Evolutionary conservation across 1,140 invertebrate genomes (phyloP).

Genomic region (Drosophila asahinai): DNA sequence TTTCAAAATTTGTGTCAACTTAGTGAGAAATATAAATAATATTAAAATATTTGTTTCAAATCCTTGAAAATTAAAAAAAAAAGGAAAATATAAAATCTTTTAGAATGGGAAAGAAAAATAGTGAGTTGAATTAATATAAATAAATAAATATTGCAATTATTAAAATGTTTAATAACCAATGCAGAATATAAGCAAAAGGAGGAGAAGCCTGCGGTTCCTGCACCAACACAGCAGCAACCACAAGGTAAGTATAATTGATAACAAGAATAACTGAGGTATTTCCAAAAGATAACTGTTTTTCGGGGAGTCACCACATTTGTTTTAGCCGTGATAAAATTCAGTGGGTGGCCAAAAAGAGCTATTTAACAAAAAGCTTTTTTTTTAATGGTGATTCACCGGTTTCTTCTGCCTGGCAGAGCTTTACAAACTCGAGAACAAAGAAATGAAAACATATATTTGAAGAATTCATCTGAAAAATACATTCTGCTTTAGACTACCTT

Average conservation of each 20-base stretch:
- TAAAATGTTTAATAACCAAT: background rate
- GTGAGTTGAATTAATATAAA: slow-evolving; percentile 2
- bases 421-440: too few relatives aligned
- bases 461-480: too few relatives aligned
- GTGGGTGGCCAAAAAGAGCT: background rate
- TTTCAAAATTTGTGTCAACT: background rate
- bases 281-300: background rate
- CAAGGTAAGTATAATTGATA: slow-evolving; percentile 21
- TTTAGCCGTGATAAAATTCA: slow-evolving; percentile 8
- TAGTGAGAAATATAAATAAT: too few relatives aligned
- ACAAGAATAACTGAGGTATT: background rate
- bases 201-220: background rate
- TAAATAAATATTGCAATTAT: background rate
- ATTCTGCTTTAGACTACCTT: too few relatives aligned
- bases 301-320: slow-evolving; percentile 11
- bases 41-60: too few relatives aligned
- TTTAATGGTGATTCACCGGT: background rate
- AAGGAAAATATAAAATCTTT: background rate
- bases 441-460: too few relatives aligned
- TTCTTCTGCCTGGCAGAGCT: background rate
- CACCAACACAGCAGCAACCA: slow-evolving; percentile 16
- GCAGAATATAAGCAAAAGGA: slow-evolving; percentile 27
- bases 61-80: background rate
- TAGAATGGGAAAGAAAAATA: slow-evolving; percentile 49
- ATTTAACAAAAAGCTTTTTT: background rate